A percentile compares a stretch with the other conserved stretches of the same genome.
Evolutionary conservation across 1,140 invertebrate species (phyloP).

Genomic region (Caenorhabditis briggsae): DNA sequence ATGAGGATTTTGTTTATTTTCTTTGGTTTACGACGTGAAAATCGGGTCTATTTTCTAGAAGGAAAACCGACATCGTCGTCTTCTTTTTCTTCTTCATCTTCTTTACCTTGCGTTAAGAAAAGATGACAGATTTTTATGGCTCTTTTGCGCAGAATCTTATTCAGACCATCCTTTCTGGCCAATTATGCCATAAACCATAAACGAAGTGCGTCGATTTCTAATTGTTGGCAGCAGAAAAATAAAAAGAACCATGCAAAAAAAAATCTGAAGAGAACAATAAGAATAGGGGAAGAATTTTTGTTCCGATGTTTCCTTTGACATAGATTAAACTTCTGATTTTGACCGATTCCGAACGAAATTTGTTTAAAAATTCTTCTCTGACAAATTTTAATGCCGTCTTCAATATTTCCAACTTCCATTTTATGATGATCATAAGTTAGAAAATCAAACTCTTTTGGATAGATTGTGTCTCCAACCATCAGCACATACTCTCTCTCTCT

Average conservation of each 20-base stretch:
- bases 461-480: no score
- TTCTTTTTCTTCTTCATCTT: not conserved
- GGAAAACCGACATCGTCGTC: not conserved
- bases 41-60: conserved; percentile 19
- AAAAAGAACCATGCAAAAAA: not conserved
- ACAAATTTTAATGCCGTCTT: no score
- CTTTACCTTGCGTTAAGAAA: not conserved
- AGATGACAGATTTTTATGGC: conserved; percentile 29
- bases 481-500: no score
- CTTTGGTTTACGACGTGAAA: conserved; percentile 33
- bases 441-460: no score
- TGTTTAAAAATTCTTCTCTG: no score
- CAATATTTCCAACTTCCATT: no score
- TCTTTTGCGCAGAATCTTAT: conserved; percentile 6
- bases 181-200: conserved; percentile 52
- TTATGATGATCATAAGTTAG: no score
- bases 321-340: no score
- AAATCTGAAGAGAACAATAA: not conserved
- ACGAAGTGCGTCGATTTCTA: conserved; percentile 43
- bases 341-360: no score
- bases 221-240: conserved; percentile 45
- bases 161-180: conserved; percentile 3
- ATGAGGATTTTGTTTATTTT: not conserved
- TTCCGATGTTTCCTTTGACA: no score
- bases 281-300: no score